Base-by-base conservation (phyloP, 2,113 vertebrate genomes). In the Ibidorhyncha struthersii region DNA sequence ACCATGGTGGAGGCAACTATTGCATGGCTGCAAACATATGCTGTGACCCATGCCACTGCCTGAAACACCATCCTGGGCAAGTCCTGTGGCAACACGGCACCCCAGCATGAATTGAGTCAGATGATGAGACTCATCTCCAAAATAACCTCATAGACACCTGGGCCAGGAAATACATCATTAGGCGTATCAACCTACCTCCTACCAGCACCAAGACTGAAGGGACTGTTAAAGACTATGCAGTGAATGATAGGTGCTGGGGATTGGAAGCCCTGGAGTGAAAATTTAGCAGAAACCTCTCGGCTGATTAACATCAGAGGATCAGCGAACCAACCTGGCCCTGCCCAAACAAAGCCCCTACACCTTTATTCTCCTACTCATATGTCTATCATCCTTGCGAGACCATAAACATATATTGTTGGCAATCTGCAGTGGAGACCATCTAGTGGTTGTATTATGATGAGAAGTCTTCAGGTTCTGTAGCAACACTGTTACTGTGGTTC, bases 11-110 rank as follows among this genome's bases (percentile, higher is more conserved):
- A 79, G 17, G 12, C 2, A 74, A 43, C 32, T 34, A 10, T 5
- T 4, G 4, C 0, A 7, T 58, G 26, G 8, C 13, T 73, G 59
- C 52, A 90, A 86, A 50, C 7, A 36, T 16, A 36, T 6, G 5
- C 43, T 3, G 2, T 0, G 2, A 41, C 41, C 34, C 25, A 34
- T 58, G 4, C 12, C 11, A 8, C 34, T 67, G 29, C n/a, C 30
- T 6, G 12, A 50, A 93, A 43, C 5, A 55, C 9, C 17, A 36
- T 19, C 27, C 34, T 26, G 21, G 2, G 2, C 21, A 56, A 77
- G 13, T 36, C 32, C 29, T 72, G 7, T 36, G 5, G 8, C 25
- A 81, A 50, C 7, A 7, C 6, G 40, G 7, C 6, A 40, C 4
- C 8, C 10, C 5, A 43, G 58, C 40, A 93, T 66, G 9, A 71